These are phyloP conservation scores for Amblyopsis rosae DNA, from an alignment of 2,113 vertebrate species.

Conservation along the genomic window DNA sequence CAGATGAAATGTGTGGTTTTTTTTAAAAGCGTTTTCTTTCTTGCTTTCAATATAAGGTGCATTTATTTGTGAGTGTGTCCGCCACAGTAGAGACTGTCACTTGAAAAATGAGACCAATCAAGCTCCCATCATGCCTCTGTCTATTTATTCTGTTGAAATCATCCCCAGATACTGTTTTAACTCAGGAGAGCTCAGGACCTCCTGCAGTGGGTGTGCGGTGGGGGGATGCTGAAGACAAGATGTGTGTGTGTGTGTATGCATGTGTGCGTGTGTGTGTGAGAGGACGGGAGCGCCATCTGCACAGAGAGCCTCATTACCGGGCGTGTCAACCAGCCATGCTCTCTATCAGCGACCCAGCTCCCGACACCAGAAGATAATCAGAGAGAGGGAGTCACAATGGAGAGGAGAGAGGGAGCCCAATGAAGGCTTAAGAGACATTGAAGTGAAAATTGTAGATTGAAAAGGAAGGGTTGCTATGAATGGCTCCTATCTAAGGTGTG, in stretches of 20 bases:
- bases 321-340: slow-evolving; percentile 66
- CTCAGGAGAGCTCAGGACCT: slow-evolving; percentile 48
- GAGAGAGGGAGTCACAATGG: slow-evolving; percentile 14
- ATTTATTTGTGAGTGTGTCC: not conserved
- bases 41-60: not conserved
- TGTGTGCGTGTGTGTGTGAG: slow-evolving; percentile 5
- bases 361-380: slow-evolving; percentile 65
- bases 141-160: slow-evolving; percentile 37
- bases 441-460: slow-evolving; percentile 30
- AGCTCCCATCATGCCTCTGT: slow-evolving; percentile 28
- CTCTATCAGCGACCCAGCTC: slow-evolving; percentile 59
- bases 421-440: slow-evolving; percentile 30
- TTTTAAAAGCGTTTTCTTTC: not conserved
- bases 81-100: slow-evolving; percentile 13
- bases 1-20: not conserved
- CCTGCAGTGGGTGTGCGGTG: slow-evolving; percentile 28
- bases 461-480: slow-evolving; percentile 7
- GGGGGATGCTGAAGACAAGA: not conserved
- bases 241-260: slow-evolving; percentile 19
- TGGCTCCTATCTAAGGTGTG: no score
- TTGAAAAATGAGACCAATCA: slow-evolving; percentile 41
- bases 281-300: slow-evolving; percentile 54
- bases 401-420: slow-evolving; percentile 9
- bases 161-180: slow-evolving; percentile 50
- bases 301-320: slow-evolving; percentile 69